Evolutionary conservation across 2,113 vertebrate species (phyloP), one percentile per base, ranked within the genome.

Genomic region (Hypanus sabinus): DNA sequence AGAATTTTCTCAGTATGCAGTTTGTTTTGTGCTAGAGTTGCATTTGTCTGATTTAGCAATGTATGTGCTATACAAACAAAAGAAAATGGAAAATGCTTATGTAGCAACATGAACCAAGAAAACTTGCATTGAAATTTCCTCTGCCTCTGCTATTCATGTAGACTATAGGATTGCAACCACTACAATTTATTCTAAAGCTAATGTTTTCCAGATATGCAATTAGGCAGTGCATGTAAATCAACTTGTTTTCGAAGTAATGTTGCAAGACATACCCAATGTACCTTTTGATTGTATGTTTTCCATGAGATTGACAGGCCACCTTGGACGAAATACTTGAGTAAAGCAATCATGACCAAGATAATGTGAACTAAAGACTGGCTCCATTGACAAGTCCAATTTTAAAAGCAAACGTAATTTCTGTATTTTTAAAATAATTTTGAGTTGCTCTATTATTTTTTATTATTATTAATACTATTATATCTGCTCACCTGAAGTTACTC

Each of bases 11-110:
- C 22, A 57, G 10, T 57, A 24, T 87, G 83, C 55, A 55, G 0
- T 87, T 83, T 55, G 14, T 36, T 55, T 60, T 60, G 55, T 79
- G 12, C n/a, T 79, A 4, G 9, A 14, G 76, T 79, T 16, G 14
- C 76, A 79, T 79, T 76, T 76, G 76, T 79, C 30, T 36, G 76
- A 79, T 79, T 79, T 79, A 79, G 76, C 76, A 79, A 79, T n/a
- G 18, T 79, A 5, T 76, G n/a, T 79, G 11, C 76, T 79, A 36
- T 36, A 14, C 14, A 79, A 79, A 79, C 76, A 79, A 79, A 79
- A 79, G 30, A n/a, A 76, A 10, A 18, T 79, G 76, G 36, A 57
- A 85, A 87, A 87, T 60, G 46, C 24, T 87, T 87, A 57, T 87
- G 46, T 60, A 87, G 83, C 83, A 87, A 60, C 55, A 60, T 73